phyloP scores from a whole-genome alignment of 2,113 vertebrate genomes.

The Himantopus leucocephalus region DNA sequence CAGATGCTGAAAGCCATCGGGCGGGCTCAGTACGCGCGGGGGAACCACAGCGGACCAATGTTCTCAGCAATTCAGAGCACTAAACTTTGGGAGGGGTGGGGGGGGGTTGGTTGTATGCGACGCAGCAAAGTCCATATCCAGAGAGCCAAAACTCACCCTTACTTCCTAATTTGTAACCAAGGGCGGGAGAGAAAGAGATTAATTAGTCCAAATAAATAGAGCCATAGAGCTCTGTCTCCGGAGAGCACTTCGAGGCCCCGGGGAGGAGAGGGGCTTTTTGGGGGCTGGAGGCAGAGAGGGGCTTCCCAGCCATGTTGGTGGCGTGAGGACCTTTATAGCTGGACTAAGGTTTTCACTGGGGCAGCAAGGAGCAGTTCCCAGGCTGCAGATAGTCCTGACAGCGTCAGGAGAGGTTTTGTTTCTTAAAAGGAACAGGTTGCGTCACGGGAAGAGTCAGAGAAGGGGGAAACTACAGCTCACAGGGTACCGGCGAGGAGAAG shows the following conservation, averaged over 20 bases:
- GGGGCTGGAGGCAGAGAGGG: slow-evolving; percentile 29
- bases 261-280: background rate
- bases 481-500: background rate
- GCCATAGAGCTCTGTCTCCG: slow-evolving; percentile 35
- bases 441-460: background rate
- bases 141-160: slow-evolving; percentile 32
- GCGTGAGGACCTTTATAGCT: slow-evolving; percentile 55
- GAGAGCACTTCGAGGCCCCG: background rate
- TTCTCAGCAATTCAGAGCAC: slow-evolving; percentile 62
- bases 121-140: slow-evolving; percentile 2
- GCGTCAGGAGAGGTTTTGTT: background rate
- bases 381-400: background rate
- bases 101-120: background rate
- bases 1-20: slow-evolving; percentile 42
- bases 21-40: background rate
- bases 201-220: slow-evolving; percentile 14
- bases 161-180: background rate
- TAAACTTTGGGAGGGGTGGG: slow-evolving; percentile 5
- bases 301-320: slow-evolving; percentile 36
- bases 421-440: slow-evolving; percentile 7
- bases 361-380: background rate
- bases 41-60: slow-evolving; percentile 67
- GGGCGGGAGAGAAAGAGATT: background rate
- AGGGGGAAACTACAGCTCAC: background rate
- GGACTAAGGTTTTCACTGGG: slow-evolving; percentile 60